These are phyloP conservation scores for Eonycteris spelaea DNA, from an alignment of 2,113 vertebrate genomes.

Conservation along the genomic window DNA sequence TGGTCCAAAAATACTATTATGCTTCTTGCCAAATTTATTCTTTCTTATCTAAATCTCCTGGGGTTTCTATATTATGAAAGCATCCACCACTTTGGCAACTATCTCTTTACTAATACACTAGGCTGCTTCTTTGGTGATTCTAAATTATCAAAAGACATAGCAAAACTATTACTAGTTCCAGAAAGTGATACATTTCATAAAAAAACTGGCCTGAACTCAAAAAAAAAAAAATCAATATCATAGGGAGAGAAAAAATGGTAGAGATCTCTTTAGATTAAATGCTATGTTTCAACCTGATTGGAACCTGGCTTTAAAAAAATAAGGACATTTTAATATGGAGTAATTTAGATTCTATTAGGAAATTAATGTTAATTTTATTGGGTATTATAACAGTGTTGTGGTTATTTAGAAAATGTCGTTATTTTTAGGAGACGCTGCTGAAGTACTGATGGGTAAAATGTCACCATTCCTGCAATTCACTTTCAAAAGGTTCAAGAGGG, in stretches of 20 bases:
- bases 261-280: background rate
- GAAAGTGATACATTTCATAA: background rate
- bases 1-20: slow-evolving; percentile 35
- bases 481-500: background rate
- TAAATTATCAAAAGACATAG: background rate
- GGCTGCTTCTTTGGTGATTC: background rate
- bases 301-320: background rate
- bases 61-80: background rate
- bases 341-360: slow-evolving; percentile 34
- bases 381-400: background rate
- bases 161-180: background rate
- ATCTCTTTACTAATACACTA: background rate
- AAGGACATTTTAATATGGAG: background rate
- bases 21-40: slow-evolving; percentile 48
- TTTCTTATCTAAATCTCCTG: slow-evolving; percentile 5
- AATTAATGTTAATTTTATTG: background rate
- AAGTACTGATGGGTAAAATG: background rate
- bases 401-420: background rate
- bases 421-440: background rate
- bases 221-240: background rate
- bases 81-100: background rate
- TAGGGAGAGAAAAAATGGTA: background rate
- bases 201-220: background rate
- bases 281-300: background rate
- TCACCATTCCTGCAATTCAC: background rate